Evolutionary conservation across 1,140 invertebrate genomes (phyloP).

Genomic region (Littorina saxatilis): DNA sequence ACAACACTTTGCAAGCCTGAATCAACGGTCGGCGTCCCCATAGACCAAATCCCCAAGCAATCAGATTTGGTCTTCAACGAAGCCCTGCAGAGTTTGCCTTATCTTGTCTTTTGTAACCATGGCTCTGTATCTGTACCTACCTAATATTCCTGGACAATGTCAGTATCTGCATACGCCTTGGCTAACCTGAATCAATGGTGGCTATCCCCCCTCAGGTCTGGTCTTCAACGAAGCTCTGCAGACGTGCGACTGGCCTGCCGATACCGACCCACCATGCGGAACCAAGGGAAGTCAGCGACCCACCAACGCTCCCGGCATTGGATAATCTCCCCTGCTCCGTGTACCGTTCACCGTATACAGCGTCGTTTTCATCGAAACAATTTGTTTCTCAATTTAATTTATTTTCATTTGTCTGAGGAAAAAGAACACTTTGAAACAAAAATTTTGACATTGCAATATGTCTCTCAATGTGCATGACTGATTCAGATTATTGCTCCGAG

Average conservation of each 20-base stretch:
- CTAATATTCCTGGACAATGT: too few relatives aligned
- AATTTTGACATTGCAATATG: background rate
- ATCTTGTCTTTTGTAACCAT: too few relatives aligned
- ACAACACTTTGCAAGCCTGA: too few relatives aligned
- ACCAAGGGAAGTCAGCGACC: constrained; percentile 35
- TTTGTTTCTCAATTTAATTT: background rate
- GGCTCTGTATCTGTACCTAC: too few relatives aligned
- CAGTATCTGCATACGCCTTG: too few relatives aligned
- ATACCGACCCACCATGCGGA: constrained; percentile 55
- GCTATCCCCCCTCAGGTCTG: too few relatives aligned
- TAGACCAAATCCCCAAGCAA: too few relatives aligned
- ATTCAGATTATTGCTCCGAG: background rate
- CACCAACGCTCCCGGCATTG: background rate
- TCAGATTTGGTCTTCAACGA: too few relatives aligned
- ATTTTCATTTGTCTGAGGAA: background rate
- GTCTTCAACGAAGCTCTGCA: constrained; percentile 57
- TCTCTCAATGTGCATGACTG: background rate
- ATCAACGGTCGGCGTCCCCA: too few relatives aligned
- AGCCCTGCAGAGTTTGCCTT: too few relatives aligned
- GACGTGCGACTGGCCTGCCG: constrained; percentile 52
- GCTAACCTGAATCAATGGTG: too few relatives aligned
- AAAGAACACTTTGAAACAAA: background rate
- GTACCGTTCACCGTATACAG: background rate
- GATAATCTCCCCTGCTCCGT: background rate
- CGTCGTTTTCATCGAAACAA: background rate